Evolutionary conservation across 2,113 vertebrate species (phyloP).

Genomic region (Bubo scandiacus): DNA sequence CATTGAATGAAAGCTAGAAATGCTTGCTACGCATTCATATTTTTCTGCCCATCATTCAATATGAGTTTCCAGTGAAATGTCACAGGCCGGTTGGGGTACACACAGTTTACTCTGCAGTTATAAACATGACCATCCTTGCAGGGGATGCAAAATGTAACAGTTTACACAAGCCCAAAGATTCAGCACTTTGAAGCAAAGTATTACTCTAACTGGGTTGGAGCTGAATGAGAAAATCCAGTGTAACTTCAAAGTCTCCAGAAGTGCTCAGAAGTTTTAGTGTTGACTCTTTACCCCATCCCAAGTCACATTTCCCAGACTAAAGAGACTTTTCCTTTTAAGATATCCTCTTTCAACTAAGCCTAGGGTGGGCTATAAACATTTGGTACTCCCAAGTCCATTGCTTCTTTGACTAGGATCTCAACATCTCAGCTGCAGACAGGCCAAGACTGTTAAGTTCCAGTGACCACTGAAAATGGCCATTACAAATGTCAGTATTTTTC

Average conservation of each 20-base stretch:
- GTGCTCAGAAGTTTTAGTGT: background rate
- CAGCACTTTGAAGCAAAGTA: background rate
- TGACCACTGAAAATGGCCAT: fast-evolving
- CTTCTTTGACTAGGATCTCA: background rate
- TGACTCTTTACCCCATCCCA: background rate
- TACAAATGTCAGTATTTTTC: background rate
- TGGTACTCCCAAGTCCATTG: background rate
- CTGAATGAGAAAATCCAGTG: background rate
- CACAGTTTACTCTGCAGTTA: background rate
- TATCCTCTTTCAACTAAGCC: background rate
- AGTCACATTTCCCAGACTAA: background rate
- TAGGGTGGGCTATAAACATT: background rate
- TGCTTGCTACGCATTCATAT: background rate
- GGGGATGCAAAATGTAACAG: background rate
- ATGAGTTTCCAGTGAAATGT: fast-evolving
- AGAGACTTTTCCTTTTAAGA: background rate
- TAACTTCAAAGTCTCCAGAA: background rate
- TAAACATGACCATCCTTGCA: background rate
- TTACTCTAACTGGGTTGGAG: background rate
- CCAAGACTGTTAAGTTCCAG: background rate
- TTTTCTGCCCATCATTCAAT: background rate
- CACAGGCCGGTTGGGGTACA: background rate
- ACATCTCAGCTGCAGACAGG: background rate
- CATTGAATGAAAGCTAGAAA: background rate
- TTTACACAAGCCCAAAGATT: background rate